Conservation (phyloP, 92 coral and sea anemone genomes). For the Actinostola sp. region DNA sequence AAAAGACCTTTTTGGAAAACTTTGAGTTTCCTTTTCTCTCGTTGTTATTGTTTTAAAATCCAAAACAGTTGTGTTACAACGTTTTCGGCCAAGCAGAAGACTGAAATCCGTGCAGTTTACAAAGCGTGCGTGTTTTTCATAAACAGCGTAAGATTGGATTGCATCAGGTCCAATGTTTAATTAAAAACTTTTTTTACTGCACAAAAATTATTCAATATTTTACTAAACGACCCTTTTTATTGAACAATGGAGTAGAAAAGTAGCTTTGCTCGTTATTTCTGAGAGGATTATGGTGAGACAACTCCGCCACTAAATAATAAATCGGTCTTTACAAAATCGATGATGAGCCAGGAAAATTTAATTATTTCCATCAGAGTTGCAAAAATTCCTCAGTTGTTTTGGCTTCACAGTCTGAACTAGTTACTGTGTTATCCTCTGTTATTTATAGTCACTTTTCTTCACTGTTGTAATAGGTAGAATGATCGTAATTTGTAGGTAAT, state of each 20-base stretch:
- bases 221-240: not conserved
- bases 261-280: not conserved
- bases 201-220: constrained; percentile 5
- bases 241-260: not conserved
- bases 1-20: not conserved
- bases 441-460: not conserved
- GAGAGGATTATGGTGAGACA: not conserved
- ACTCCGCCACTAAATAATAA: not conserved
- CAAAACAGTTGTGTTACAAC: not conserved
- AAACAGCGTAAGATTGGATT: not conserved
- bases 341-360: not conserved
- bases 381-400: not conserved
- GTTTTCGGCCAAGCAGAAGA: not conserved
- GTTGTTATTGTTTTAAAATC: not conserved
- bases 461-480: not conserved
- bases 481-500: not conserved
- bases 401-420: too few relatives aligned
- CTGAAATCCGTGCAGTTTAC: not conserved
- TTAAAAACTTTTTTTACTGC: not conserved
- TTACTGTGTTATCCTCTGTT: not conserved
- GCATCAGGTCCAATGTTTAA: constrained; percentile 1
- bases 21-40: not conserved
- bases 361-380: not conserved
- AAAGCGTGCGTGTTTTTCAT: not conserved
- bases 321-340: not conserved